Evolutionary conservation across 2,888 invertebrate species (phyloP).

Genomic region (Brachypalpus laphriformis): DNA sequence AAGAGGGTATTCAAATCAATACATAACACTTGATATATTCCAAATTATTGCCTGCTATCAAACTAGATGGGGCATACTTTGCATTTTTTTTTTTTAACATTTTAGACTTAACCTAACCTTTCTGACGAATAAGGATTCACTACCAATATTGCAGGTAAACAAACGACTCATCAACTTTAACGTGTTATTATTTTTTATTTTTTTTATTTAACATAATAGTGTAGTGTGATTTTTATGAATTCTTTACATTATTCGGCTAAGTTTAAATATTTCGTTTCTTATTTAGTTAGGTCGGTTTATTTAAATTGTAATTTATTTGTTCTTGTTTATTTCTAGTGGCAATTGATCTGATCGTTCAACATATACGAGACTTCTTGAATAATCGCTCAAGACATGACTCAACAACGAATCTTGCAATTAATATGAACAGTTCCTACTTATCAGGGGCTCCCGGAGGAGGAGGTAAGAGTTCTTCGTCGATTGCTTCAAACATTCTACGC

Average conservation of each 20-base stretch:
- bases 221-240: slow-evolving; percentile 44
- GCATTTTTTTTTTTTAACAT: slow-evolving; percentile 7
- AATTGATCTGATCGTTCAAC: slow-evolving; percentile 98
- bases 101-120: slow-evolving; percentile 33
- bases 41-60: background rate
- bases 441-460: slow-evolving; percentile 68
- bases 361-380: slow-evolving; percentile 95
- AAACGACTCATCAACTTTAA: slow-evolving; percentile 55
- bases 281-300: background rate
- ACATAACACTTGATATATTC: background rate
- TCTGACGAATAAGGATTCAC: slow-evolving; percentile 23
- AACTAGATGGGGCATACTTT: background rate
- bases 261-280: background rate
- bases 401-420: slow-evolving; percentile 78
- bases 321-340: slow-evolving; percentile 89
- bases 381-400: slow-evolving; percentile 82
- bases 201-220: slow-evolving; percentile 26
- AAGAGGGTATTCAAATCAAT: too few relatives aligned
- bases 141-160: slow-evolving; percentile 54
- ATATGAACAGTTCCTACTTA: slow-evolving; percentile 76
- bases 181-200: slow-evolving; percentile 35
- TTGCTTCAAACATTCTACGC: slow-evolving; percentile 47
- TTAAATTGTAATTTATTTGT: slow-evolving; percentile 4
- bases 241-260: slow-evolving; percentile 30
- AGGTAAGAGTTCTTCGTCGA: slow-evolving; percentile 71